Percentiles rank a stretch among this genome's conserved stretches.
phyloP scores from a whole-genome alignment of 2,113 vertebrate species.

The Notarius quadriscutis region DNA sequence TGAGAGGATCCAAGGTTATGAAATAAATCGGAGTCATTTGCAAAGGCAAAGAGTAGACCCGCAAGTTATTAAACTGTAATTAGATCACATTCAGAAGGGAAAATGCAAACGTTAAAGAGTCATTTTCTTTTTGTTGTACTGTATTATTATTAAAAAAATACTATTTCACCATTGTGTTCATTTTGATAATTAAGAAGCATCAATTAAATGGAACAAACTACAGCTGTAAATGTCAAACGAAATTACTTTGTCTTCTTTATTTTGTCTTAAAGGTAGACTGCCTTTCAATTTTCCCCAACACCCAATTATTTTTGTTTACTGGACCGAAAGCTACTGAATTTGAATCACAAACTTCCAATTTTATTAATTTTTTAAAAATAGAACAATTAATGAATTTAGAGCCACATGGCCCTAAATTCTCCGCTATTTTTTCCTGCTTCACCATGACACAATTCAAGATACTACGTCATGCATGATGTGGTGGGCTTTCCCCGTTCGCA shows the following conservation, averaged over 20 bases:
- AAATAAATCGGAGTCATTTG: neutral
- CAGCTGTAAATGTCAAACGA: neutral
- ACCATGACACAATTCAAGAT: no score
- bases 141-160: neutral
- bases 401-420: no score
- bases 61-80: slow-evolving; percentile 18
- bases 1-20: neutral
- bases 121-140: neutral
- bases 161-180: neutral
- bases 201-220: neutral
- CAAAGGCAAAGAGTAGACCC: neutral
- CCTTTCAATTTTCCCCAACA: no score
- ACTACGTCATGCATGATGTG: no score
- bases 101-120: slow-evolving; percentile 7
- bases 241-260: neutral
- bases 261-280: neutral
- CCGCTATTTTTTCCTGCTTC: no score
- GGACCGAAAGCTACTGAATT: no score
- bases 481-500: no score
- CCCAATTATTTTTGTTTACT: no score
- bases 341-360: no score
- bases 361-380: no score
- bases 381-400: no score
- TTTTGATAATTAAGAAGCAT: neutral
- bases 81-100: slow-evolving; percentile 8